Base-by-base conservation (phyloP, 2,797 vertebrate species). In the Alca torda region DNA sequence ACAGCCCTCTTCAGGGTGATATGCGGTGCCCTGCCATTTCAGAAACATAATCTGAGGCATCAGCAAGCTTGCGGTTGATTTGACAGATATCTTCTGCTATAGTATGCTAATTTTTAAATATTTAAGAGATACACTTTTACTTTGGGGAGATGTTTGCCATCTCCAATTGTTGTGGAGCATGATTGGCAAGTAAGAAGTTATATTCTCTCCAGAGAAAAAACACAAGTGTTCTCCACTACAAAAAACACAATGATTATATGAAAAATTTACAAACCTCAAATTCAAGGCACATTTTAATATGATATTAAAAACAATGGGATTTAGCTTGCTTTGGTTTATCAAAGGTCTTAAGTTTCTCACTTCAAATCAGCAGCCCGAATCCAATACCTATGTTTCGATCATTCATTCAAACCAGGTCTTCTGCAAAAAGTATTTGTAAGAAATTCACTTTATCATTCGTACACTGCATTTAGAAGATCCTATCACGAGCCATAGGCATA, bases 321-420 rank as follows among this genome's bases (percentile, higher is more conserved):
- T 92, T 82, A 59, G 0, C 57, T 84, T 67, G 21, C 16, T 87
- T 84, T 80, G 35, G 6, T 84, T 91, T 48, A 67, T 61, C n/a
- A 82, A 74, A 93, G 46, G 2, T 59, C 51, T 67, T 59, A 77
- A 26, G 15, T 70, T 93, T 75, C 43, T 61, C 16, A n/a, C 16
- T 78, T 92, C n/a, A 53, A 56, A 90, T 43, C 35, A 46, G 9
- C 68, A 16, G 37, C 37, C 95, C 41, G 12, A 69, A 74, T 57
- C 35, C 28, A 82, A 25, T 39, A 89, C 12, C 16, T 56, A 9
- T 16, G 5, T 67, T 97, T 77, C 86, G 73, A 90, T 92, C 59
- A 77, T 77, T 93, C 54, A 92, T 96, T 97, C 91, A 95, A 95
- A 84, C 46, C 64, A 97, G 46, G 26, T 84, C 63, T 95, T 93